phyloP scores from a whole-genome alignment of 2,797 vertebrate genomes.

The Echiichthys vipera region DNA sequence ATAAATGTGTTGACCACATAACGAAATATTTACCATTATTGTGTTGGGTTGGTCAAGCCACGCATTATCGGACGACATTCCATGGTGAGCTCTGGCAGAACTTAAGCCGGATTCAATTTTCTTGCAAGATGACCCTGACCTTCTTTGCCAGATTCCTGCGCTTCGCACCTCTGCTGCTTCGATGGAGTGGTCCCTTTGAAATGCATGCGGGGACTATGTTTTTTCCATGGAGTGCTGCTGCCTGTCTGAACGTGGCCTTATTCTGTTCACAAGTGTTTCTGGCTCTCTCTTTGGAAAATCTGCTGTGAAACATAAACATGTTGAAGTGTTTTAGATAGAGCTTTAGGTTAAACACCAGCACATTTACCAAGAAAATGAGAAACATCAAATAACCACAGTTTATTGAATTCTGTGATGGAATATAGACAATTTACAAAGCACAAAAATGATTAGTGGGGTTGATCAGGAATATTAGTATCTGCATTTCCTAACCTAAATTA shows the following conservation, averaged over 20 bases:
- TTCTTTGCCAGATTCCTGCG: background rate
- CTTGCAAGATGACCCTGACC: background rate
- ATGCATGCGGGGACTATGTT: background rate
- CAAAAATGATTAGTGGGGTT: constrained; percentile 30
- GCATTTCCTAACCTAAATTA: constrained; percentile 5
- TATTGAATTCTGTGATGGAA: constrained; percentile 51
- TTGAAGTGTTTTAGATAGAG: constrained; percentile 58
- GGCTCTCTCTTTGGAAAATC: constrained; percentile 56
- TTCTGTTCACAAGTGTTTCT: constrained; percentile 40
- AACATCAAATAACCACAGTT: constrained; percentile 53
- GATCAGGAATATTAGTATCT: constrained; percentile 22
- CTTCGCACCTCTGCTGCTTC: background rate
- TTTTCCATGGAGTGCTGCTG: background rate
- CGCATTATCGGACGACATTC: background rate
- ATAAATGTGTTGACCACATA: background rate
- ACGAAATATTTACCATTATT: background rate
- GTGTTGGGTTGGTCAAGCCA: background rate
- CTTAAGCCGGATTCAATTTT: background rate
- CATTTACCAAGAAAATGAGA: constrained; percentile 45
- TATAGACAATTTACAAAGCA: constrained; percentile 59
- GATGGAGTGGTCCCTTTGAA: background rate
- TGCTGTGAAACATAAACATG: constrained; percentile 62
- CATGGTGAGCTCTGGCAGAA: background rate
- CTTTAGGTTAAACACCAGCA: constrained; percentile 46
- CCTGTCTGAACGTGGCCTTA: constrained; percentile 9